phyloP scores from a whole-genome alignment of 2,113 vertebrate genomes.

The Hydrolagus affinis region DNA sequence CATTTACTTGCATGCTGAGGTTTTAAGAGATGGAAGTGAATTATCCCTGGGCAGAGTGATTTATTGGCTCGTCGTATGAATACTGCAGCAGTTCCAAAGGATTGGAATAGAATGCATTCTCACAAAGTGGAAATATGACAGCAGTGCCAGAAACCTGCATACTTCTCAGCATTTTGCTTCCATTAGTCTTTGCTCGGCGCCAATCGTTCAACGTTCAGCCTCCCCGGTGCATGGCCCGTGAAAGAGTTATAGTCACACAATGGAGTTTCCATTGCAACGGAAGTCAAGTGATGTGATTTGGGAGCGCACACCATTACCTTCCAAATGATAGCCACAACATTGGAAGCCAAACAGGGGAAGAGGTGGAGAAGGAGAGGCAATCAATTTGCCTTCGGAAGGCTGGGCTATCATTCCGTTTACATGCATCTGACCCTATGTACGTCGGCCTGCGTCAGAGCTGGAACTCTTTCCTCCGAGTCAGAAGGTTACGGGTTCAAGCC shows the following conservation, averaged over 20 bases:
- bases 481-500: too few species aligned
- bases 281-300: not conserved
- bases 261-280: not conserved
- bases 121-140: not conserved
- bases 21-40: not conserved
- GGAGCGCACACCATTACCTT: not conserved
- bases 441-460: too few species aligned
- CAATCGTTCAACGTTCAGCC: not conserved
- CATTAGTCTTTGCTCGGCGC: not conserved
- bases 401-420: too few species aligned
- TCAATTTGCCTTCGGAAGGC: too few species aligned
- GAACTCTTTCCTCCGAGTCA: too few species aligned
- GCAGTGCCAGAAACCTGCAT: not conserved
- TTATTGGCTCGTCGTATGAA: not conserved
- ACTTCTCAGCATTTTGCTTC: not conserved
- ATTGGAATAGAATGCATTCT: not conserved
- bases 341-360: not conserved
- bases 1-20: not conserved
- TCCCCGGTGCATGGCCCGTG: not conserved
- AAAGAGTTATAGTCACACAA: not conserved
- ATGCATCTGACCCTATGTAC: too few species aligned
- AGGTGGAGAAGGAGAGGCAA: too few species aligned
- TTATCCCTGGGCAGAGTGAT: not conserved
- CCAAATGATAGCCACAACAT: not conserved
- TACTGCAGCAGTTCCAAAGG: not conserved